Percentiles rank a stretch among this genome's conserved stretches.
Evolutionary conservation across 2,797 vertebrate genomes (phyloP).

Genomic region (Malacoraja senta): DNA sequence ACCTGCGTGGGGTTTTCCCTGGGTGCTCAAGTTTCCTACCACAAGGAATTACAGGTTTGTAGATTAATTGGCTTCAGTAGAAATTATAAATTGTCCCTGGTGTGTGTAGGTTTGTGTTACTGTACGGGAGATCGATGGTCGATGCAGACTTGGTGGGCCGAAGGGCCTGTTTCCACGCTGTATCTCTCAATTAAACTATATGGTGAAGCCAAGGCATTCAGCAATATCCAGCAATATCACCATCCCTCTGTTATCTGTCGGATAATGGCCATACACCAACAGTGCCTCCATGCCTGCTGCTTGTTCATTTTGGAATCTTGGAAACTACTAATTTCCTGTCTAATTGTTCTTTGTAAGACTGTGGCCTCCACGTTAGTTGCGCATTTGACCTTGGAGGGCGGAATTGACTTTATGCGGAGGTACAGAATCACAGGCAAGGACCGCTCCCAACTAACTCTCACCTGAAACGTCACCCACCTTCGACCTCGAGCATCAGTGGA

Average conservation of each 20-base stretch:
- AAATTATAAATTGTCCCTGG: no score
- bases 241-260: not conserved
- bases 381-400: not conserved
- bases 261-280: not conserved
- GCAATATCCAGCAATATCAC: no score
- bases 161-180: no score
- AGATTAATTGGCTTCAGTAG: no score
- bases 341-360: not conserved
- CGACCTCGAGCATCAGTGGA: not conserved
- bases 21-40: no score
- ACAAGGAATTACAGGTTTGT: no score
- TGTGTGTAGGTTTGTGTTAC: no score
- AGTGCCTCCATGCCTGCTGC: not conserved
- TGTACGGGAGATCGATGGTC: no score
- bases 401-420: not conserved
- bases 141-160: no score
- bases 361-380: not conserved
- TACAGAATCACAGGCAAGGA: not conserved
- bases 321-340: not conserved
- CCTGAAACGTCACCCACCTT: not conserved
- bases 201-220: not conserved
- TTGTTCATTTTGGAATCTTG: not conserved
- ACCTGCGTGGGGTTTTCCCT: no score
- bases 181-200: not conserved
- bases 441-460: not conserved